phyloP scores from a whole-genome alignment of 2,113 vertebrate genomes.

The Myiopsitta monachus region DNA sequence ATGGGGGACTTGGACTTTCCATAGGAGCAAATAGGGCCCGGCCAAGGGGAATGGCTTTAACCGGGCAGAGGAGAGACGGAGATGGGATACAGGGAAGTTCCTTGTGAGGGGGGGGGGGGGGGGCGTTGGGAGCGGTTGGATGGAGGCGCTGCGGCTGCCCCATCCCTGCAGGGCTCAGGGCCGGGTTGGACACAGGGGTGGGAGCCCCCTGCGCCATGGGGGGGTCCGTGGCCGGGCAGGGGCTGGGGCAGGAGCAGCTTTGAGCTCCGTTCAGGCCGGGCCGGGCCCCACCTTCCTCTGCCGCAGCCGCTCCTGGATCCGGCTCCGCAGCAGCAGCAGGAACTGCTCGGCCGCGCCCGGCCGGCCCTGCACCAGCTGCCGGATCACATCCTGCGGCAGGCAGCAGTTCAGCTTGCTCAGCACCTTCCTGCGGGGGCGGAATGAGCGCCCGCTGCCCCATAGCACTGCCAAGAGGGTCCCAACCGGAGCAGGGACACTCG shows the following conservation, averaged over 20 bases:
- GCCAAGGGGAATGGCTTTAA: neutral
- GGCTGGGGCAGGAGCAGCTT: too few relatives aligned
- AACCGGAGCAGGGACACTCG: neutral
- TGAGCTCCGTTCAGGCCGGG: too few relatives aligned
- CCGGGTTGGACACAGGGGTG: too few relatives aligned
- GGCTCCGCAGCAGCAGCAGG: slow-evolving; percentile 67
- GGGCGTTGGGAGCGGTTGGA: too few relatives aligned
- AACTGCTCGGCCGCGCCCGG: slow-evolving; percentile 72
- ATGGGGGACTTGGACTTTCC: neutral
- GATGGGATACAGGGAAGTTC: too few relatives aligned
- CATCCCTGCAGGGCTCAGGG: too few relatives aligned
- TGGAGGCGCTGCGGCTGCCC: too few relatives aligned
- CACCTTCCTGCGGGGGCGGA: slow-evolving; percentile 58
- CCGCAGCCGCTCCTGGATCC: slow-evolving; percentile 67
- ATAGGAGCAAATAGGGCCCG: neutral
- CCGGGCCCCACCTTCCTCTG: neutral
- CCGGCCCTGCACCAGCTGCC: slow-evolving; percentile 58
- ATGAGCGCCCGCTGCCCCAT: too few relatives aligned
- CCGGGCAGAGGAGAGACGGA: too few relatives aligned
- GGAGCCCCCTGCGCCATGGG: too few relatives aligned
- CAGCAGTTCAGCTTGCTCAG: slow-evolving; percentile 73
- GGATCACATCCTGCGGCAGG: slow-evolving; percentile 57
- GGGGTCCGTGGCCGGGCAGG: too few relatives aligned
- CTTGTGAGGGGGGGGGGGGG: too few relatives aligned
- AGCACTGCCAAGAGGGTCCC: neutral